A percentile compares a stretch with the other conserved stretches of the same genome.
These are phyloP conservation scores for Pachymerium ferrugineum DNA, from an alignment of 2,888 invertebrate species.

Conservation along the genomic window DNA sequence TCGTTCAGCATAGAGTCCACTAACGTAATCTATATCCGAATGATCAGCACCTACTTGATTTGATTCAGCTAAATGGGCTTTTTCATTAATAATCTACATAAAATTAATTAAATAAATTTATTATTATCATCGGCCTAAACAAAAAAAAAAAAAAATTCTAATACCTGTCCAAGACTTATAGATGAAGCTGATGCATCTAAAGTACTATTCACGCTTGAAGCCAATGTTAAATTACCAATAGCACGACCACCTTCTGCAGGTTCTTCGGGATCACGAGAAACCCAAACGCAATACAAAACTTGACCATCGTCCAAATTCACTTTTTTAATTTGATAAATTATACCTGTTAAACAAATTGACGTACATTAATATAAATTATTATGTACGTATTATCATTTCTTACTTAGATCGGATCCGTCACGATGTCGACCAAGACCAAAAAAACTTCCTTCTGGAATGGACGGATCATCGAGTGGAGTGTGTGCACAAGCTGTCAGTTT, in stretches of 20 bases:
- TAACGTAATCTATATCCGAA: conserved; percentile 33
- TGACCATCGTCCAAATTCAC: conserved; percentile 50
- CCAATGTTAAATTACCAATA: conserved; percentile 48
- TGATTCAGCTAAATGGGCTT: conserved; percentile 43
- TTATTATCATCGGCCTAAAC: background rate
- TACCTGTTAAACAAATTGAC: conserved; percentile 33
- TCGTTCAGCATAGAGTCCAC: conserved; percentile 52
- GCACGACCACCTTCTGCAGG: conserved; percentile 45
- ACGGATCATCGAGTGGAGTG: conserved; percentile 25
- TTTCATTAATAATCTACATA: conserved; percentile 31
- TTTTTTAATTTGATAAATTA: conserved; percentile 45
- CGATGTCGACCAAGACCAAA: conserved; percentile 46
- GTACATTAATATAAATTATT: background rate
- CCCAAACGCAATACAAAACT: conserved; percentile 59
- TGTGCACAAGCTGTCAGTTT: too few species aligned
- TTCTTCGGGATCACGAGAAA: conserved; percentile 53
- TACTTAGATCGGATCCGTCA: conserved; percentile 45
- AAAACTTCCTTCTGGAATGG: conserved; percentile 46
- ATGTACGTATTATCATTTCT: too few species aligned
- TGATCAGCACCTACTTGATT: conserved; percentile 33
- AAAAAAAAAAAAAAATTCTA: background rate
- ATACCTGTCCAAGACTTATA: conserved; percentile 11
- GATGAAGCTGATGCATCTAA: conserved; percentile 42
- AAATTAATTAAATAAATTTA: background rate
- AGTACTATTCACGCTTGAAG: conserved; percentile 50